Base-by-base conservation (phyloP, 2,888 invertebrate species). In the Julus scandinavius region DNA sequence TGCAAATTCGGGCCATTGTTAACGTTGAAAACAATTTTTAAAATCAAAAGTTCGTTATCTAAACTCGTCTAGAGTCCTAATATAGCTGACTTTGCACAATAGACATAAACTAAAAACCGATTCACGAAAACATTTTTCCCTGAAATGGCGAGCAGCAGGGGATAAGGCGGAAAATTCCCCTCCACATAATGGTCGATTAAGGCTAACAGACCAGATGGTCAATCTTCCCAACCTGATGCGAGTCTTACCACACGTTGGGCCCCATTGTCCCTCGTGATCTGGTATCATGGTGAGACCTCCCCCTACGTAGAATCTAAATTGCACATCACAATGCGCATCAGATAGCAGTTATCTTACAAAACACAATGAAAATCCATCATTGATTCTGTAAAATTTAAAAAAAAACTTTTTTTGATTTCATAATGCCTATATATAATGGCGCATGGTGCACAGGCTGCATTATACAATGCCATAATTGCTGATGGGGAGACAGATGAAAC, bases 121-220 rank as follows among this genome's bases (percentile, higher is more conserved):
- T 20, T 29, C 72, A 29, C 29, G 72, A 72, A 72, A 72, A n/a
- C 29, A 72, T n/a, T 63, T 72, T 72, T n/a, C 72, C 72, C 72
- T n/a, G 6, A 72, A 72, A 72, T 72, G 11, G 72, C 72, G 20
- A 72, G 72, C 72, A 72, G 72, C 72, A 29, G 72, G 72, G n/a
- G n/a, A 29, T 20, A 29, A 72, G 72, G 72, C 29, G 72, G 72
- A 29, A 72, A 72, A 72, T 72, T 72, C 72, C 72, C 72, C 72
- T 72, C 72, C 6, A 72, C 29, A 72, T 72, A 72, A 72, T 72
- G 72, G 72, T 72, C 72, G 72, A 72, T 72, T 72, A 72, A 72
- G 72, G 72, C 72, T 72, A 72, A 72, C 72, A 72, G 29, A 72
- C 29, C 72, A 72, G 72, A 72, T 72, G 72, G 72, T 72, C 72